phyloP scores from a whole-genome alignment of 2,888 invertebrate genomes.

The Blera fallax region DNA sequence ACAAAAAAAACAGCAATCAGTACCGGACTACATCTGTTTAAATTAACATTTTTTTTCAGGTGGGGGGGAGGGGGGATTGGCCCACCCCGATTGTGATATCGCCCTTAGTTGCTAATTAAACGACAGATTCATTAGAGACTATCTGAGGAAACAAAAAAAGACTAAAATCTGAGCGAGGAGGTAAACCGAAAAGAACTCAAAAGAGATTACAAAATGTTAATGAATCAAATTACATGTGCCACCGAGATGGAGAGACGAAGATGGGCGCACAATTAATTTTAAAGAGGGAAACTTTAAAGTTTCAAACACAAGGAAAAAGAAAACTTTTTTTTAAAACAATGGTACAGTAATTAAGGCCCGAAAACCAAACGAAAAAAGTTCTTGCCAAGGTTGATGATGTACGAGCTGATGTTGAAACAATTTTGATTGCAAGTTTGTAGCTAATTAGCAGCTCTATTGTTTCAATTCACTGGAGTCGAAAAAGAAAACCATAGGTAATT shows the following conservation, averaged over 20 bases:
- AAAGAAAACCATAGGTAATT: not conserved
- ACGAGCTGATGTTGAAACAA: slow-evolving; percentile 18
- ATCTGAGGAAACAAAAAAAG: not conserved
- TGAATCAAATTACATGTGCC: slow-evolving; percentile 45
- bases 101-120: slow-evolving; percentile 54
- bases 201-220: slow-evolving; percentile 38
- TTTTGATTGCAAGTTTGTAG: slow-evolving; percentile 4
- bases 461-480: not conserved
- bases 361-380: not conserved
- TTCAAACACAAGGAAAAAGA: not conserved
- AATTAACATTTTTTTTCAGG: not conserved
- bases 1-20: not conserved
- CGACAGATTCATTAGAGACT: slow-evolving; percentile 47
- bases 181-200: not conserved
- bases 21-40: not conserved
- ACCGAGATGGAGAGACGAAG: not conserved
- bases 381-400: slow-evolving; percentile 3
- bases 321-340: not conserved
- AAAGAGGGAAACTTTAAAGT: not conserved
- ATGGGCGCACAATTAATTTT: slow-evolving; percentile 4
- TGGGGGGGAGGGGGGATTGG: slow-evolving; percentile 1
- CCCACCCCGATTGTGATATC: slow-evolving; percentile 46
- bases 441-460: slow-evolving; percentile 24
- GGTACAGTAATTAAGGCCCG: slow-evolving; percentile 5
- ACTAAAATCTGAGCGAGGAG: not conserved